Evolutionary conservation across 2,888 invertebrate genomes (phyloP).

Genomic region (Cephalotes varians): DNA sequence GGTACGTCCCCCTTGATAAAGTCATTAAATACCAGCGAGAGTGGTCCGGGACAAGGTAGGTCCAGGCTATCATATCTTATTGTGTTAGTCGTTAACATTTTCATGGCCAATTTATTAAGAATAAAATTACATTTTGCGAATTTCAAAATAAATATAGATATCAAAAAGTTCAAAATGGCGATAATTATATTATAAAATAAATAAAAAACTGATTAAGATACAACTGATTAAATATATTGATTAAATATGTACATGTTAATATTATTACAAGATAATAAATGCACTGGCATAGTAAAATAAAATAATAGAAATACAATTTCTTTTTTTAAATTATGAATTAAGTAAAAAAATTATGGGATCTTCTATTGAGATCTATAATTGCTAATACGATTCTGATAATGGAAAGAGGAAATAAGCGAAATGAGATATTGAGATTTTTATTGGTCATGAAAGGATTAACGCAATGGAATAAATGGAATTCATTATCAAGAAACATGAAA

Average conservation of each 20-base stretch:
- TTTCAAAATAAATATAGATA: background rate
- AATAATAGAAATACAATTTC: background rate
- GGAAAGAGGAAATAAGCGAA: background rate
- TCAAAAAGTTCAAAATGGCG: background rate
- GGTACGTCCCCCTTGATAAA: conserved; percentile 85
- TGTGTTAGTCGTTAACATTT: conserved; percentile 14
- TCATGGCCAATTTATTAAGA: background rate
- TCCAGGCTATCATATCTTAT: background rate
- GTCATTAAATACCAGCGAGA: conserved; percentile 78
- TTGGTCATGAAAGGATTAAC: background rate
- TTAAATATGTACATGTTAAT: background rate
- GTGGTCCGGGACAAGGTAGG: conserved; percentile 81
- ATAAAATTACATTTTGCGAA: background rate
- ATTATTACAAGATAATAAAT: background rate
- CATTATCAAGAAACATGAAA: background rate
- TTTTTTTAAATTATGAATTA: background rate
- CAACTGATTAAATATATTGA: no score
- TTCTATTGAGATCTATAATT: background rate
- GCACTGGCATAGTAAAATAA: background rate
- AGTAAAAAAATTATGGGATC: background rate
- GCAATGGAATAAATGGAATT: background rate
- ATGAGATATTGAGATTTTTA: background rate
- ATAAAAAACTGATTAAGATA: no score
- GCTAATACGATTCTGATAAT: background rate
- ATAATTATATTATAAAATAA: background rate